These are phyloP conservation scores for Phoenicopterus ruber DNA, from an alignment of 2,113 vertebrate species.

Conservation along the genomic window DNA sequence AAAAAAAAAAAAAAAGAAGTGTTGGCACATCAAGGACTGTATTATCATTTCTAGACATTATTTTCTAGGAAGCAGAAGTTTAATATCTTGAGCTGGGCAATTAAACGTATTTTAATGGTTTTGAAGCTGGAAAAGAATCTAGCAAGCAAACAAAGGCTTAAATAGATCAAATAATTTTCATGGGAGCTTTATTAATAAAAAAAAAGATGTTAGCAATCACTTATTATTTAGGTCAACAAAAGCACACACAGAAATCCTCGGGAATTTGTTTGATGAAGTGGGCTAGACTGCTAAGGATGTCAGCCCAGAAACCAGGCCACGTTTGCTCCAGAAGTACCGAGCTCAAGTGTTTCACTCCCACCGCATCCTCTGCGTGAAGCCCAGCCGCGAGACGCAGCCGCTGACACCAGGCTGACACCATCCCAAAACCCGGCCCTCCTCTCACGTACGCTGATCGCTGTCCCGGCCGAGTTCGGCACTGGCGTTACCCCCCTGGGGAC, in stretches of 20 bases:
- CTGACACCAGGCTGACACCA: no score
- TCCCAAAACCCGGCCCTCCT: neutral
- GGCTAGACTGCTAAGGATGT: neutral
- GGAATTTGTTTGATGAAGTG: neutral
- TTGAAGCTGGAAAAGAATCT: neutral
- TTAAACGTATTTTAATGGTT: neutral
- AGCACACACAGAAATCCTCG: neutral
- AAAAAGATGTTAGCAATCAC: neutral
- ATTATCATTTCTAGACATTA: neutral
- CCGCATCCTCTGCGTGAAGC: neutral
- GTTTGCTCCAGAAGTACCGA: neutral
- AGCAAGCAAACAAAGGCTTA: neutral
- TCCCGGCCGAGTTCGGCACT: neutral
- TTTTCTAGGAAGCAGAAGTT: neutral
- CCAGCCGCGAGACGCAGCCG: no score
- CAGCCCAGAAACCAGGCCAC: neutral
- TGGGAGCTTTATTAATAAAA: neutral
- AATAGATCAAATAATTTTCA: neutral
- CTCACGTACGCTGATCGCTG: neutral
- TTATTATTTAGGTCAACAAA: neutral
- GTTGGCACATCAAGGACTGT: neutral
- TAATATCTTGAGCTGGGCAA: neutral
- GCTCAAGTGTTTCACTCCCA: fast-evolving
- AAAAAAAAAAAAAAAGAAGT: neutral
- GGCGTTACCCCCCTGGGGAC: neutral